Base-by-base conservation (phyloP, 2,113 vertebrate species). In the Glaucidium brasilianum region DNA sequence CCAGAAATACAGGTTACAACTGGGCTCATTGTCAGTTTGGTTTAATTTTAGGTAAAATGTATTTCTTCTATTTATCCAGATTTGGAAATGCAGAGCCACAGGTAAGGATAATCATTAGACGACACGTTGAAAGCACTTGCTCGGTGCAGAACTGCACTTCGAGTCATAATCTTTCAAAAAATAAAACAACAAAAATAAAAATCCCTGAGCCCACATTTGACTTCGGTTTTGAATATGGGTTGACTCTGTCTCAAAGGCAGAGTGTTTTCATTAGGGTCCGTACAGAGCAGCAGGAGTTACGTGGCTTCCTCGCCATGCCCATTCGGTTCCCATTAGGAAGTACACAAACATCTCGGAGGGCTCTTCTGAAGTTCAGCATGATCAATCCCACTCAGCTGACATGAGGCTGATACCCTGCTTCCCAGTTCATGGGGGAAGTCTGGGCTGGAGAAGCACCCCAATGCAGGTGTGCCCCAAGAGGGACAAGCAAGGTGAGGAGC, bases 221-320 rank as follows among this genome's bases (percentile, higher is more conserved):
- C 34, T 41, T 74, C 11, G 4, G 5, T 32, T 90, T 56, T 69
- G 43, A 52, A 8, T 23, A 50, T 2, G 18, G 55, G 6, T 45
- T 53, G 35, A 8, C 45, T 18, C 32, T 50, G 2, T 35, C 22
- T 41, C 22, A 11, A 35, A 43, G 27, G 32, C 16, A 45, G 16
- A 34, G 19, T 7, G 4, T 63, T 49, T 63, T 35, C 73, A 21
- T 34, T 3, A 15, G 8, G 53, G 50, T 17, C 56, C 43, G 37
- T 52, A 29, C 60, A 26, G 18, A 45, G 35, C 0, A 0, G 17
- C 45, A 20, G 58, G 39, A 52, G 12, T 23, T 27, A 6, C 3
- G 3, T 0, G 0, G 41, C 25, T 56, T 27, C 16, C 20, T 56
- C 2, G 0, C 34, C 1, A 6, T 10, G 41, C 21, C 41, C 9